Evolutionary conservation across 2,888 invertebrate genomes (phyloP), one percentile per base, ranked within the genome.

Genomic region (Entomobrya multifasciata): DNA sequence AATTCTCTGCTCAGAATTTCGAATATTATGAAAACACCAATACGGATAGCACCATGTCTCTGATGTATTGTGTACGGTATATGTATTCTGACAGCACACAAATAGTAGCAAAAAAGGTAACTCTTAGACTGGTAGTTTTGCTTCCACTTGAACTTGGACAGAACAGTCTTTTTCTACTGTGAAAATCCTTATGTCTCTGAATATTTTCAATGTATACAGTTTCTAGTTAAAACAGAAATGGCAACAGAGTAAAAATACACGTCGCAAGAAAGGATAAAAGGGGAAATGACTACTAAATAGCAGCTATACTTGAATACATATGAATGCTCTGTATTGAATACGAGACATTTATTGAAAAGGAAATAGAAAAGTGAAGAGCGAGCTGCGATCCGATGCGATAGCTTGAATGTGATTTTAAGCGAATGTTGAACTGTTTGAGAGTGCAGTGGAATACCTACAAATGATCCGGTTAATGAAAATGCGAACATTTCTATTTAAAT

Each of bases 1-100:
- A 36, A 20, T 55, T 74, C 20, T 8, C 74, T 74, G 74, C 74
- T 74, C 55, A 55, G 74, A 74, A 74, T 74, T 55, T 55, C 55
- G 55, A 74, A 74, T 74, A 55, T 30, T 20, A 13, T 30, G 30
- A 74, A 55, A 74, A 74, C 30, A 36, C 36, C 4, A 36, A 36
- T 6, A 4, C 8, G 5, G 36, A 15, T 30, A 17, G 30, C 6
- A 17, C 30, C 1, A 74, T 55, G 25, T 17, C 30, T 52, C 1
- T 20, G 0, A 20, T 17, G 52, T 17, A 17, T 2, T 52, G 52
- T 36, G 8, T 36, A n/a, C n/a, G n/a, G n/a, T n/a, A n/a, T 36
- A 36, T 36, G 8, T 36, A 36, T 4, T 36, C 5, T 36, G 36
- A 8, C 36, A 36, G 8, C 36, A 6, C 36, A 74, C 52, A 6